Evolutionary conservation across 1,140 invertebrate species (phyloP).

Genomic region (Propsilocerus akamusi): DNA sequence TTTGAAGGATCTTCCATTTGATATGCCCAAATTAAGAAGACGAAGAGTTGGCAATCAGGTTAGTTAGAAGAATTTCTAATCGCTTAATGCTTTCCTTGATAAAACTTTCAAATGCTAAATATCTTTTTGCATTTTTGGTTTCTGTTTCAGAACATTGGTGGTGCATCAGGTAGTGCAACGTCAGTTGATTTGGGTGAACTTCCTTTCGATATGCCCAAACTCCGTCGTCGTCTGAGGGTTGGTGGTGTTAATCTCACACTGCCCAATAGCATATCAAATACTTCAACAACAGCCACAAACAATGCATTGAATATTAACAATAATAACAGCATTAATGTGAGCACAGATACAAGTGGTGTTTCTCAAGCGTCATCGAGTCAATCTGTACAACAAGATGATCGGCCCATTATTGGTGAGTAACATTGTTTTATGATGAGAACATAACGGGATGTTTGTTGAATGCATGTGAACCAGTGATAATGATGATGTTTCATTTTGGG

Average conservation of each 20-base stretch:
- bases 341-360: constrained; percentile 40
- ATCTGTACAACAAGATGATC: constrained; percentile 49
- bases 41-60: constrained; percentile 28
- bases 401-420: constrained; percentile 12
- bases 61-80: not conserved
- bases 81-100: not conserved
- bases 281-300: constrained; percentile 19
- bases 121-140: not conserved
- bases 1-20: constrained; percentile 60
- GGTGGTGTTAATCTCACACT: constrained; percentile 25
- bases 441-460: no score
- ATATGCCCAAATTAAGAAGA: constrained; percentile 73
- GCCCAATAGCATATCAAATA: constrained; percentile 17
- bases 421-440: no score
- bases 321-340: constrained; percentile 26
- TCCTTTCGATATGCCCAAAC: constrained; percentile 78
- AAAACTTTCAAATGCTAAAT: not conserved
- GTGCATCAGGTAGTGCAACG: constrained; percentile 48
- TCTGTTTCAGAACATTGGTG: constrained; percentile 30
- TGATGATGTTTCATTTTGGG: constrained; percentile 6
- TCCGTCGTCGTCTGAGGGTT: constrained; percentile 45
- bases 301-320: constrained; percentile 16
- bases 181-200: constrained; percentile 58
- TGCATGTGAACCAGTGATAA: constrained; percentile 6
- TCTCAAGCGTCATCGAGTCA: constrained; percentile 62